Base-by-base conservation (phyloP, 2,797 vertebrate genomes). In the Kryptopterus vitreolus region DNA sequence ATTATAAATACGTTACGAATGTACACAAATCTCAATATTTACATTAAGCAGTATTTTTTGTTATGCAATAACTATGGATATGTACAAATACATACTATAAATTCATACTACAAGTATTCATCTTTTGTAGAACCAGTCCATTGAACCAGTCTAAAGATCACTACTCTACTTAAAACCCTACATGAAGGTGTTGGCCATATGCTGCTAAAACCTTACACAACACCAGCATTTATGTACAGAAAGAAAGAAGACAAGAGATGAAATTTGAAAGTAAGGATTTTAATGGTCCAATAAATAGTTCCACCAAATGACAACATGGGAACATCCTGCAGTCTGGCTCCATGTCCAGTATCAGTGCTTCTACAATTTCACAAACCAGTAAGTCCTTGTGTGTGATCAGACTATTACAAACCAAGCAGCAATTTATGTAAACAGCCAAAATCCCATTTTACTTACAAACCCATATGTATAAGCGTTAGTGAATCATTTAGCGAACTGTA, bases 281-380 rank as follows among this genome's bases (percentile, higher is more conserved):
- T 87, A 90, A 89, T 90, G 90, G 86, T 90, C 89, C 90, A 93
- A 94, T 94, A 94, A 94, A 95, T 95, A 93, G 84, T 83, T 88
- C 88, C 85, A 88, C 86, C 85, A 78, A 89, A 88, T 80, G 77
- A 89, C 78, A 85, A 80, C 73, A 82, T 18, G 66, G 82, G 71
- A 88, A 85, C 81, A 62, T 76, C 85, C 50, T 87, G 87, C 85
- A 84, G 81, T 88, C 86, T 87, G 81, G 82, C 81, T 85, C 68
- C 55, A 78, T 35, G 73, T 55, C 72, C 77, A 20, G 83, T 78
- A 84, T 92, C 93, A 89, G 92, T 93, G 92, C 92, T 90, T 91
- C 77, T 74, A 85, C 61, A 85, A 86, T 81, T 87, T 65, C 63
- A 85, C 81, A 80, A 69, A 84, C 53, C 33, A 76, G 55, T 31